Evolutionary conservation across 2,113 vertebrate species (phyloP), one percentile per base, ranked within the genome.

Genomic region (Desmodus rotundus): DNA sequence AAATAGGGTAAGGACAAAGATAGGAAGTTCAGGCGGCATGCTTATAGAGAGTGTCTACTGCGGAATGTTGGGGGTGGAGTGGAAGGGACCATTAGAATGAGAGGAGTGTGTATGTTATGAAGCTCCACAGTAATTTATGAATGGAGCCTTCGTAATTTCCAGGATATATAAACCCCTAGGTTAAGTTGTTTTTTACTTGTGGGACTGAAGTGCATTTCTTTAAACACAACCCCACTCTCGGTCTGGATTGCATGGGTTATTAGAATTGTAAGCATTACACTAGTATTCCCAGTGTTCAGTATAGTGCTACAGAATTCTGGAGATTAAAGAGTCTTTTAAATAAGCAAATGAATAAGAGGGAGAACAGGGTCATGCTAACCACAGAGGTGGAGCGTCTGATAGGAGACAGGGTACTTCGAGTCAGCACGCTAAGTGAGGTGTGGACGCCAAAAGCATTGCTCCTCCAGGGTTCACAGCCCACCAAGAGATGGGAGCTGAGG

Each of bases 401-500:
- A 7, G 61, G 43, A 78, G 38, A 33, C 2, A 14, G 67, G 65
- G 24, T 26, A 4, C 58, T 47, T 89, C 10, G 74, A 26, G 24
- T 87, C 50, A n/a, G 7, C 17, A 16, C 38, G 15, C 50, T 61
- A 33, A 26, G 63, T 73, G 74, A 36, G 41, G 31, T 14, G 11
- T 43, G 9, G n/a, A 52, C 41, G 9, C 4, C 31, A 17, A 10
- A 41, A 22, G 2, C 10, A 0, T 43, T 28, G 5, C 12, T 43
- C n/a, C 65, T 92, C 56, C 43, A 16, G 56, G 56, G 36, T 22
- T 50, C 12, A 3, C 36, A 58, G 76, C 68, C 86, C 28, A 45
- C 45, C 1, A 5, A 93, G 81, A 97, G 77, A 93, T 76, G 91
- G 84, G 95, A 95, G 82, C 74, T 26, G 74, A 97, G 94, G 97